A percentile compares a stretch with the other conserved stretches of the same genome.
phyloP scores from a whole-genome alignment of 2,888 invertebrate genomes.

The Platycheirus albimanus region DNA sequence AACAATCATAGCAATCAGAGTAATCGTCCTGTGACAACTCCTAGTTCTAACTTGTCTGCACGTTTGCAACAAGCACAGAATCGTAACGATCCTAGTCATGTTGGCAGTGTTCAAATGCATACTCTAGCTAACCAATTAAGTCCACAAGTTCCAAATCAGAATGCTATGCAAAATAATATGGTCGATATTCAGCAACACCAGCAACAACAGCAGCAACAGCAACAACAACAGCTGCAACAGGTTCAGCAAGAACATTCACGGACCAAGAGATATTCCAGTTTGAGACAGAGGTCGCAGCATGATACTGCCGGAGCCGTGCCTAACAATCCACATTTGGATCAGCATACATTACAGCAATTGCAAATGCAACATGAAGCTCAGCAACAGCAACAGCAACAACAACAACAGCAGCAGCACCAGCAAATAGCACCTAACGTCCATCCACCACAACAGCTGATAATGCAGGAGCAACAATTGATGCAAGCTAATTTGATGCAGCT shows the following conservation, averaged over 20 bases:
- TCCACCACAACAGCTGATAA: conserved; percentile 78
- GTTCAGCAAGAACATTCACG: conserved; percentile 82
- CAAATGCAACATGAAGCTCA: conserved; percentile 77
- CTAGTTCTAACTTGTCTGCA: conserved; percentile 79
- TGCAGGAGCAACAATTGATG: conserved; percentile 78
- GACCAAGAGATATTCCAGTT: conserved; percentile 88
- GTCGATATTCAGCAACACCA: conserved; percentile 74
- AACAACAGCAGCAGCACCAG: conserved; percentile 67
- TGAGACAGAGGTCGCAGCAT: conserved; percentile 81
- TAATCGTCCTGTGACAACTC: conserved; percentile 13
- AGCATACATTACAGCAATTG: conserved; percentile 76
- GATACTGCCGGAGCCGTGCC: conserved; percentile 74
- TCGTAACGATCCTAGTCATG: conserved; percentile 82
- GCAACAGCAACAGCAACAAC: conserved; percentile 76
- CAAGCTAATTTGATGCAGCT: conserved; percentile 78
- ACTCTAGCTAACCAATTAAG: conserved; percentile 80
- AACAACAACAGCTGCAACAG: too few species aligned
- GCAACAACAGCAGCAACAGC: conserved; percentile 76
- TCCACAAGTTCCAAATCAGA: conserved; percentile 69
- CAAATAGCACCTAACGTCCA: conserved; percentile 62
- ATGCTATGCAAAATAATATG: conserved; percentile 74
- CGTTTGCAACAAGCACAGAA: conserved; percentile 81
- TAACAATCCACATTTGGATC: conserved; percentile 75
- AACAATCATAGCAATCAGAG: conserved; percentile 46
- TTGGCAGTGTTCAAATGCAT: conserved; percentile 82